Conservation (phyloP, 1,140 invertebrate species). For the Zaprionus davidi region DNA sequence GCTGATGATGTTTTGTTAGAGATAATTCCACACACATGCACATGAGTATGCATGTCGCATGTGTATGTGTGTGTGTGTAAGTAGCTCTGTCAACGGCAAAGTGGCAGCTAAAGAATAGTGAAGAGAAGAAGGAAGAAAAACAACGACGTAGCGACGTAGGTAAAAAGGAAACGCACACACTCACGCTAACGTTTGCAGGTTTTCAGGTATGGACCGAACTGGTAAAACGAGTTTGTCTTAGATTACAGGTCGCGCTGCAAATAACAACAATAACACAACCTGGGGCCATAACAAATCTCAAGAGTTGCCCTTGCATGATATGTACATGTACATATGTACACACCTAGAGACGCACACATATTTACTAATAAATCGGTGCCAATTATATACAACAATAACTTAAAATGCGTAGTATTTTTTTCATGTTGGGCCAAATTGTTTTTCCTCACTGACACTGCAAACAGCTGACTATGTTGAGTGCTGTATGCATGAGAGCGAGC, state of each 20-base stretch:
- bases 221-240: constrained; percentile 71
- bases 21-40: neutral
- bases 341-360: constrained; percentile 11
- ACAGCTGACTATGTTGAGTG: constrained; percentile 40
- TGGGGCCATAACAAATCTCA: constrained; percentile 32
- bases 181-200: constrained; percentile 47
- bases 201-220: constrained; percentile 51
- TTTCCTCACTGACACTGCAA: constrained; percentile 19
- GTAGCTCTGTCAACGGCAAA: constrained; percentile 33
- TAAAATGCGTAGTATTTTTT: constrained; percentile 40
- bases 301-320: constrained; percentile 32
- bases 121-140: constrained; percentile 36
- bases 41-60: neutral
- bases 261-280: constrained; percentile 41
- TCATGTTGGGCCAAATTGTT: constrained; percentile 18
- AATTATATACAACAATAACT: constrained; percentile 31
- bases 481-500: constrained; percentile 34
- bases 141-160: constrained; percentile 42
- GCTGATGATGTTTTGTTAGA: constrained; percentile 78
- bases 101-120: constrained; percentile 40
- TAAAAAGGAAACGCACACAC: constrained; percentile 50
- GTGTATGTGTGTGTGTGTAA: constrained; percentile 13
- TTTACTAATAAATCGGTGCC: constrained; percentile 27
- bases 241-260: constrained; percentile 59
- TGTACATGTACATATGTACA: neutral